Percentiles rank a stretch among this genome's conserved stretches.
phyloP scores from a whole-genome alignment of 2,797 vertebrate species.

The Paramormyrops hopkinsi region DNA sequence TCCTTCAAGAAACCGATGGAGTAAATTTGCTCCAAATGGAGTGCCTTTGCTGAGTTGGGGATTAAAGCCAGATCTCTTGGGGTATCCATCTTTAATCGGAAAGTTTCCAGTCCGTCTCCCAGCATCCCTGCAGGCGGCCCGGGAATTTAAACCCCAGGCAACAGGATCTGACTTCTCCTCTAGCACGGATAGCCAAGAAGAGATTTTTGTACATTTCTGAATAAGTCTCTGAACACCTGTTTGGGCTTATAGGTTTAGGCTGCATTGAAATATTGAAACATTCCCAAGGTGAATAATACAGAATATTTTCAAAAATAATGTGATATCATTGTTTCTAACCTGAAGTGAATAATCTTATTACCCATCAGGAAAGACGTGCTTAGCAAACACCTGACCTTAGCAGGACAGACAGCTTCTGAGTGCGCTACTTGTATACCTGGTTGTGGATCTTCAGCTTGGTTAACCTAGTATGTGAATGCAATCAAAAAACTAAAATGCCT shows the following conservation, averaged over 20 bases:
- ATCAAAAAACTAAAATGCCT: not conserved
- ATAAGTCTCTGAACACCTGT: constrained; percentile 9
- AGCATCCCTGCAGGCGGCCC: not conserved
- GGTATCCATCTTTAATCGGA: constrained; percentile 11
- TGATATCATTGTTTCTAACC: constrained; percentile 1
- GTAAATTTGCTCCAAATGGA: constrained; percentile 11
- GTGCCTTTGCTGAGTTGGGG: constrained; percentile 9
- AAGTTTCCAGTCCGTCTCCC: constrained; percentile 10
- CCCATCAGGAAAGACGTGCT: not conserved
- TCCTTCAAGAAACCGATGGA: not conserved
- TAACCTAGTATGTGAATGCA: not conserved
- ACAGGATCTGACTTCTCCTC: constrained; percentile 8
- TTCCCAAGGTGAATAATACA: not conserved
- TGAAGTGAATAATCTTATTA: not conserved
- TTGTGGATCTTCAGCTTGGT: not conserved
- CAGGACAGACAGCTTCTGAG: not conserved
- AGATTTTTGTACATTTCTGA: constrained; percentile 8
- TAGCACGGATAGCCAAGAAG: not conserved
- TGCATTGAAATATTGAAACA: not conserved
- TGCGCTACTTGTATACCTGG: too few species aligned
- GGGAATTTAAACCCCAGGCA: constrained; percentile 15
- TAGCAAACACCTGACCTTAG: not conserved
- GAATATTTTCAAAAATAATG: not conserved
- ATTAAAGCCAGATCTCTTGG: constrained; percentile 5
- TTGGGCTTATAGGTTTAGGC: not conserved